Percentiles rank a stretch among this genome's conserved stretches.
Evolutionary conservation across 1,140 invertebrate species (phyloP).

Genomic region (Drosophila serrata): DNA sequence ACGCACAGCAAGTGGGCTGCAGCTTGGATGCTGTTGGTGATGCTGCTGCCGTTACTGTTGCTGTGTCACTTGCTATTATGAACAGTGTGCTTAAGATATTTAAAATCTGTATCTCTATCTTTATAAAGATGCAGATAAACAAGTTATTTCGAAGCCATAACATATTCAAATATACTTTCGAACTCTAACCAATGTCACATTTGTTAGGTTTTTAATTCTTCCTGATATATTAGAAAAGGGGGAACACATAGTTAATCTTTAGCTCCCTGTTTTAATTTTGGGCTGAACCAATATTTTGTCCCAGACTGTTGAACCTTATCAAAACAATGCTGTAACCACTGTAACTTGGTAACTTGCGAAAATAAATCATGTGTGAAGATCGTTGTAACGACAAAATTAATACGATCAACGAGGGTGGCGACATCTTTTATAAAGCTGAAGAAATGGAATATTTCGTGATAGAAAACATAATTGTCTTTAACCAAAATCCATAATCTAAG

Average conservation of each 20-base stretch:
- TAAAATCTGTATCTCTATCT: not conserved
- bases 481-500: not conserved
- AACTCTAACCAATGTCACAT: not conserved
- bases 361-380: not conserved
- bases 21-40: slow-evolving; percentile 45
- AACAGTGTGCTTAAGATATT: slow-evolving; percentile 18
- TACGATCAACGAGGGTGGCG: no score
- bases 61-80: slow-evolving; percentile 33
- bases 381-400: no score
- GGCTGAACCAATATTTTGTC: no score
- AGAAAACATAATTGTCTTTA: no score
- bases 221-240: not conserved
- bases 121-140: not conserved
- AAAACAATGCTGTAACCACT: no score
- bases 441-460: no score
- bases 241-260: no score
- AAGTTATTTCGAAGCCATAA: not conserved
- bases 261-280: no score
- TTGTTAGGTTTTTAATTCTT: not conserved
- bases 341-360: not conserved
- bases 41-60: not conserved
- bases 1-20: slow-evolving; percentile 40
- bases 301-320: no score
- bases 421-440: no score
- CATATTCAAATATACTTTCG: not conserved